Evolutionary conservation across 2,888 invertebrate genomes (phyloP).

Genomic region (Cartodere bifasciata): DNA sequence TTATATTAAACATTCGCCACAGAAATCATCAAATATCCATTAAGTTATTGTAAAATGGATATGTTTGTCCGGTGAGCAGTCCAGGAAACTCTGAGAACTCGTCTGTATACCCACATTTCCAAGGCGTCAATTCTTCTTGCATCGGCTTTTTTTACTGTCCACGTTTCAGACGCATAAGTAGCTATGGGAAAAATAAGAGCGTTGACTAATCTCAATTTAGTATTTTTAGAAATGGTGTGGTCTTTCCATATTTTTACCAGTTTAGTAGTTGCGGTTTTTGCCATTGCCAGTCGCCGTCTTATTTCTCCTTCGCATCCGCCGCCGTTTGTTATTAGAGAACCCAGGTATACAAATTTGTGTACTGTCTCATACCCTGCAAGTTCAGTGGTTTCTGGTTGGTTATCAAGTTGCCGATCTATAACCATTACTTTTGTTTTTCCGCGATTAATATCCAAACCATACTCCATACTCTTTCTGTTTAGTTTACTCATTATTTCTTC

Average conservation of each 20-base stretch:
- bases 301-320: constrained; percentile 4
- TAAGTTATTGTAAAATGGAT: too few species aligned
- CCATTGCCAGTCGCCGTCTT: constrained; percentile 4
- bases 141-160: constrained; percentile 4
- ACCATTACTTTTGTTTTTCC: constrained; percentile 6
- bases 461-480: constrained; percentile 3
- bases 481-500: constrained; percentile 3
- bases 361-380: constrained; percentile 4
- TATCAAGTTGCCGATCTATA: constrained; percentile 5
- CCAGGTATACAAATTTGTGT: constrained; percentile 6
- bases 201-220: constrained; percentile 1
- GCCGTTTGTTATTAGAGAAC: constrained; percentile 3
- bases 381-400: constrained; percentile 5
- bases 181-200: constrained; percentile 2
- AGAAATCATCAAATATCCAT: too few species aligned
- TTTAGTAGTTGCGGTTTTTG: constrained; percentile 2
- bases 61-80: too few species aligned
- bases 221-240: constrained; percentile 1
- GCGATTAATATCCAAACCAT: constrained; percentile 4
- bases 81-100: too few species aligned
- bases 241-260: constrained; percentile 3
- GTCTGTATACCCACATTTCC: too few species aligned
- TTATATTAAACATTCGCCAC: too few species aligned
- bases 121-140: too few species aligned
- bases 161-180: constrained; percentile 2